Percentiles rank a stretch among this genome's conserved stretches.
Evolutionary conservation across 2,797 vertebrate genomes (phyloP).

Genomic region (Moxostoma hubbsi): DNA sequence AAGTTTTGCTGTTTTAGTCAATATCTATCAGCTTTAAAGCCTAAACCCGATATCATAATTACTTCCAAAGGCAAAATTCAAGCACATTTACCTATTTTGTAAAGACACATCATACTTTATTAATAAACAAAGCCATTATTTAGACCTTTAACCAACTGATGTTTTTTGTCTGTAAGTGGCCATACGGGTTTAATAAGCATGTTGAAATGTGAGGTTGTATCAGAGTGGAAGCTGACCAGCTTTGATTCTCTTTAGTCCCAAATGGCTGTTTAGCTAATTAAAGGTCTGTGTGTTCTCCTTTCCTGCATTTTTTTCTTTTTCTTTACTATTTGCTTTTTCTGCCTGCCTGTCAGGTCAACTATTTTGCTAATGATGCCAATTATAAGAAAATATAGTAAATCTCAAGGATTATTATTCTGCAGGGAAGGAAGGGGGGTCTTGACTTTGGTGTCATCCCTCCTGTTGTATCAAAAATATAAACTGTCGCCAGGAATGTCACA

Average conservation of each 20-base stretch:
- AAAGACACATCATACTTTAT: conserved; percentile 8
- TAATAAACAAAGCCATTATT: conserved; percentile 38
- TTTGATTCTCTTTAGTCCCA: conserved; percentile 47
- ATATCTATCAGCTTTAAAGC: too few relatives aligned
- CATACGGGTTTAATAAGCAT: conserved; percentile 33
- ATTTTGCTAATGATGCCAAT: conserved; percentile 78
- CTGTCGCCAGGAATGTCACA: conserved; percentile 58
- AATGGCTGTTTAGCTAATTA: conserved; percentile 58
- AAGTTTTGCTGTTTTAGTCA: too few relatives aligned
- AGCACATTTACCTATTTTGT: neutral
- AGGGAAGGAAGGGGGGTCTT: conserved; percentile 36
- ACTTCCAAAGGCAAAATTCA: neutral
- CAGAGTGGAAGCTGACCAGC: conserved; percentile 17
- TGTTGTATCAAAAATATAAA: conserved; percentile 66
- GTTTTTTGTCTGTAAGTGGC: conserved; percentile 29
- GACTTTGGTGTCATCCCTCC: conserved; percentile 38
- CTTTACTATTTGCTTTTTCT: conserved; percentile 62
- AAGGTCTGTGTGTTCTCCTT: conserved; percentile 60
- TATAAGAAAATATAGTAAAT: conserved; percentile 76
- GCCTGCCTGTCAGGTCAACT: conserved; percentile 68
- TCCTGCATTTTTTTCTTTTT: conserved; percentile 4
- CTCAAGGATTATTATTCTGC: conserved; percentile 73
- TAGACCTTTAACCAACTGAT: conserved; percentile 34
- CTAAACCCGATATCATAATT: neutral
- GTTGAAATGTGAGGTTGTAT: conserved; percentile 38